Percentiles rank a stretch among this genome's conserved stretches.
Conservation (phyloP, 2,888 invertebrate genomes). For the Euphydryas editha region DNA sequence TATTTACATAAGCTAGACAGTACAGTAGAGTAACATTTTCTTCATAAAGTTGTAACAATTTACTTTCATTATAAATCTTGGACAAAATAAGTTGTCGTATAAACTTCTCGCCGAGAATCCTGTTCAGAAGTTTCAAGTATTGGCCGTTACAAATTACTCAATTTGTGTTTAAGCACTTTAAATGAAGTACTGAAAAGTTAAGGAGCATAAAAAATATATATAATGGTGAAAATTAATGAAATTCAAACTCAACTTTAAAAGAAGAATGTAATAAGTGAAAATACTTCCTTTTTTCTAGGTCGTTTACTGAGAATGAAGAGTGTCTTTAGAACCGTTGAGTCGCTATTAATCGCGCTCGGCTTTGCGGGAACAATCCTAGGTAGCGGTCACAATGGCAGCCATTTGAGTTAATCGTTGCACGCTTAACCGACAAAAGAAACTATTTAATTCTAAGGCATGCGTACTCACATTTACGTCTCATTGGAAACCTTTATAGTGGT, state of each 20-base stretch:
- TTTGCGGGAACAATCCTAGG: slow-evolving; percentile 55
- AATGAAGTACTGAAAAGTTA: slow-evolving; percentile 32
- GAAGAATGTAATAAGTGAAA: slow-evolving; percentile 39
- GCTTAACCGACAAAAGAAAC: slow-evolving; percentile 75
- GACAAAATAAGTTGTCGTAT: slow-evolving; percentile 4
- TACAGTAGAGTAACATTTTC: background rate
- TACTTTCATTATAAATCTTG: background rate
- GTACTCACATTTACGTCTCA: slow-evolving; percentile 62
- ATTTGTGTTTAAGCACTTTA: slow-evolving; percentile 38
- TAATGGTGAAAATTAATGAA: slow-evolving; percentile 21
- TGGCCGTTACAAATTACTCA: slow-evolving; percentile 36
- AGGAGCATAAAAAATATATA: slow-evolving; percentile 28
- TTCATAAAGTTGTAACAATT: background rate
- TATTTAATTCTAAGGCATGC: slow-evolving; percentile 78
- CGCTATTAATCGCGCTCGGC: slow-evolving; percentile 50
- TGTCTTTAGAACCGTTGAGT: slow-evolving; percentile 41
- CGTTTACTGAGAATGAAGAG: slow-evolving; percentile 41
- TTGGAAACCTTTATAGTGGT: slow-evolving; percentile 56
- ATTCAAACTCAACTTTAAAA: slow-evolving; percentile 31
- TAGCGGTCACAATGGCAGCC: slow-evolving; percentile 60
- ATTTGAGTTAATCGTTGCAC: slow-evolving; percentile 64
- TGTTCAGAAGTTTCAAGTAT: slow-evolving; percentile 26
- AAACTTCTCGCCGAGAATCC: slow-evolving; percentile 18
- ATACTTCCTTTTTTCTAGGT: slow-evolving; percentile 36
- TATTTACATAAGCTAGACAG: slow-evolving; percentile 13